Evolutionary conservation across 2,888 invertebrate species (phyloP).

Genomic region (Epinotia demarniana): DNA sequence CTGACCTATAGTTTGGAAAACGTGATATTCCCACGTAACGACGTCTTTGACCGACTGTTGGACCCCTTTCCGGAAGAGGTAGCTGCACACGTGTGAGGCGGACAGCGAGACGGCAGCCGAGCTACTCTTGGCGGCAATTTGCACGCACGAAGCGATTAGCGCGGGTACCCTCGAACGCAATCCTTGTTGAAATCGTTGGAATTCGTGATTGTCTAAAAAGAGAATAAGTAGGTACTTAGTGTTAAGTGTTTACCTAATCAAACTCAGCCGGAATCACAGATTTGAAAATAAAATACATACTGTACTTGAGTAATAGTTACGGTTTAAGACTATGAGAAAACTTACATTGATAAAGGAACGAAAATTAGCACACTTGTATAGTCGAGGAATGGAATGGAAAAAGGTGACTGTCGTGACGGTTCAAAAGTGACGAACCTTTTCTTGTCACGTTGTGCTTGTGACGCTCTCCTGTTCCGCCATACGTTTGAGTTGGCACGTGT

Average conservation of each 20-base stretch:
- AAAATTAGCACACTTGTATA: not conserved
- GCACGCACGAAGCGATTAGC: conserved; percentile 59
- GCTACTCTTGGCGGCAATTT: conserved; percentile 64
- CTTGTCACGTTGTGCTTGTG: too few relatives aligned
- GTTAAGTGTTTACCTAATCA: not conserved
- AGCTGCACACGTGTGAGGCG: conserved; percentile 50
- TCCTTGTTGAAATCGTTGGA: conserved; percentile 49
- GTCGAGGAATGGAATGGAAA: not conserved
- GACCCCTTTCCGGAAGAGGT: conserved; percentile 51
- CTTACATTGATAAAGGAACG: not conserved
- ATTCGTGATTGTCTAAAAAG: conserved; percentile 48
- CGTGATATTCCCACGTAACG: conserved; percentile 56
- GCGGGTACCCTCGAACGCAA: conserved; percentile 51
- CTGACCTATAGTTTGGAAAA: conserved; percentile 59
- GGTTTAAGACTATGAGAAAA: too few relatives aligned
- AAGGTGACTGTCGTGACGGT: too few relatives aligned
- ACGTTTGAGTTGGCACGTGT: too few relatives aligned
- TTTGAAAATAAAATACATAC: not conserved
- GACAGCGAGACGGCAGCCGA: conserved; percentile 49
- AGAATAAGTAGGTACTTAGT: not conserved
- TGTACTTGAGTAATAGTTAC: too few relatives aligned
- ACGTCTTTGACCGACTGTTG: conserved; percentile 53
- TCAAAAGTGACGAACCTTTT: too few relatives aligned
- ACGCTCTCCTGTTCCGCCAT: too few relatives aligned
- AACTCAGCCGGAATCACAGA: not conserved